A percentile compares a stretch with the other conserved stretches of the same genome.
These are phyloP conservation scores for Tadarida brasiliensis DNA, from an alignment of 2,797 vertebrate genomes.

Conservation along the genomic window DNA sequence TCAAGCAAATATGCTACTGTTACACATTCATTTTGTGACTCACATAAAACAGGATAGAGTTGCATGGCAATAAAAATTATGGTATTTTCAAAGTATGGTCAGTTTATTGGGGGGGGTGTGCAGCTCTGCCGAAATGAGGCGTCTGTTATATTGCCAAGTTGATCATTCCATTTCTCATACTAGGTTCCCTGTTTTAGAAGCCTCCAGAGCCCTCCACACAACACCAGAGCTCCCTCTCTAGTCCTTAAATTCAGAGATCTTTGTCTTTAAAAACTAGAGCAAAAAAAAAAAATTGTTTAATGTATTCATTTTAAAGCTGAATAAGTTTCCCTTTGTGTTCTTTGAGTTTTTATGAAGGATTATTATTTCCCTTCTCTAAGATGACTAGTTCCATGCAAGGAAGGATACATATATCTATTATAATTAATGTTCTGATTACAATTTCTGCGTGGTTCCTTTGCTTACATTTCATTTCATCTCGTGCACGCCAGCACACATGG, in stretches of 20 bases:
- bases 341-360: conserved; percentile 14
- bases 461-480: not conserved
- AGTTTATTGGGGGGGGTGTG: not conserved
- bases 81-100: not conserved
- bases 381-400: not conserved
- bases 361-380: not conserved
- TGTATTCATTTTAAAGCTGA: not conserved
- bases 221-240: not conserved
- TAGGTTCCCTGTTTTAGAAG: conserved; percentile 52
- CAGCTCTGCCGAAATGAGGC: not conserved
- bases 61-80: conserved; percentile 64
- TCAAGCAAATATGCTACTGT: not conserved
- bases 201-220: not conserved
- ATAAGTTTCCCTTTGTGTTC: not conserved
- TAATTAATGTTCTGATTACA: conserved; percentile 31
- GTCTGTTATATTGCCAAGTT: conserved; percentile 18
- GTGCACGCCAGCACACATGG: accelerated
- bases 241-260: not conserved
- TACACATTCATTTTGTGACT: conserved; percentile 50
- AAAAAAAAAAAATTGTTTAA: conserved; percentile 14
- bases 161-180: conserved; percentile 44
- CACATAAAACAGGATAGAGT: conserved; percentile 47
- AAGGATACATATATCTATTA: not conserved
- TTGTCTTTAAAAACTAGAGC: conserved; percentile 53
- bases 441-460: not conserved